Evolutionary conservation across 2,888 invertebrate species (phyloP).

Genomic region (Bellardia bayeri): DNA sequence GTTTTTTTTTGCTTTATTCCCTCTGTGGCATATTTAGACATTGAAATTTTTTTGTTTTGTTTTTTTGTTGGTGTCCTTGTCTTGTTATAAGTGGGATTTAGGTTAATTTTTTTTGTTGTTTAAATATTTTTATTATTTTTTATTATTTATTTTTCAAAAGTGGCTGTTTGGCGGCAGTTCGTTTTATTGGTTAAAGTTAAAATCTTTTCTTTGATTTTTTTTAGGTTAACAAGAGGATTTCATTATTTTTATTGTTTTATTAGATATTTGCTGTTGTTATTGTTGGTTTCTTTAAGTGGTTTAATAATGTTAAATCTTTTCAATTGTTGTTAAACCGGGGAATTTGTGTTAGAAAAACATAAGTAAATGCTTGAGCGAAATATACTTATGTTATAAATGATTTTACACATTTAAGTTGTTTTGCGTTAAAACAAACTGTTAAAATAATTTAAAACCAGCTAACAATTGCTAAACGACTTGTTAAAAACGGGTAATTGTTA

Average conservation of each 20-base stretch:
- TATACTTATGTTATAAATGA: neutral
- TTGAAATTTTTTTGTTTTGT: neutral
- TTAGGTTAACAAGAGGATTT: neutral
- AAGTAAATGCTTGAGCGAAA: neutral
- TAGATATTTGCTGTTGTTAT: neutral
- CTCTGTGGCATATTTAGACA: constrained; percentile 25
- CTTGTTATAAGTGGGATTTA: constrained; percentile 34
- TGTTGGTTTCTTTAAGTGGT: constrained; percentile 10
- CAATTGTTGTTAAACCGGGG: neutral
- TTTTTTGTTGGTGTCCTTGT: constrained; percentile 13
- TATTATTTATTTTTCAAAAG: neutral
- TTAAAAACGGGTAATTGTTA: no score
- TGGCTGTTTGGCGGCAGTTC: constrained; percentile 21
- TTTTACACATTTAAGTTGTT: neutral
- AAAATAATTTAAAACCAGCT: neutral
- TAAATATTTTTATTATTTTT: constrained; percentile 7
- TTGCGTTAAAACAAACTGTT: neutral
- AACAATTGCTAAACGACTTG: no score
- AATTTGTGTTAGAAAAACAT: neutral
- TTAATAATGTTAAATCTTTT: neutral
- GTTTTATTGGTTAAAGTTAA: constrained; percentile 27
- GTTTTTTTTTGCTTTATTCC: neutral
- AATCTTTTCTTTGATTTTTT: constrained; percentile 3
- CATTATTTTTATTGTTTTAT: constrained; percentile 12
- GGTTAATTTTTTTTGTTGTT: neutral